Conservation (phyloP, 2,113 vertebrate genomes). For the Actinemys pallida region DNA sequence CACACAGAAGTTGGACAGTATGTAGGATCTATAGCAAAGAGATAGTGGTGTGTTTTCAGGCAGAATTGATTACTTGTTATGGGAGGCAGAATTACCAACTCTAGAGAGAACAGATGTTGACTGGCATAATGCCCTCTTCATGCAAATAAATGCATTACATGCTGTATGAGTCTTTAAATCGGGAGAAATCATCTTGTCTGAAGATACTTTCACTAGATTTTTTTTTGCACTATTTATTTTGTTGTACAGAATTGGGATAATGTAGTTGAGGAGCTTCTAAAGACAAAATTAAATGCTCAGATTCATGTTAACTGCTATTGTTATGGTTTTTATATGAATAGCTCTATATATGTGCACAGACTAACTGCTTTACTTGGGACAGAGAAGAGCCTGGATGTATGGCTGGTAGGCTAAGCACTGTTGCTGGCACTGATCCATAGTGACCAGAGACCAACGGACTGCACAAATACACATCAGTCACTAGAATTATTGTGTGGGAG, state of each 20-base stretch:
- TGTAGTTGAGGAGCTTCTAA: slow-evolving; percentile 63
- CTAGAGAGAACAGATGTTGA: slow-evolving; percentile 75
- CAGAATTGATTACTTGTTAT: slow-evolving; percentile 71
- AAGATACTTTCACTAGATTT: slow-evolving; percentile 58
- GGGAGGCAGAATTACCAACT: slow-evolving; percentile 73
- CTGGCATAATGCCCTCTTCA: slow-evolving; percentile 72
- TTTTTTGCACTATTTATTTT: slow-evolving; percentile 68
- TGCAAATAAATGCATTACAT: slow-evolving; percentile 75
- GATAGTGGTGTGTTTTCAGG: slow-evolving; percentile 68
- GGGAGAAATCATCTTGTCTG: slow-evolving; percentile 67
- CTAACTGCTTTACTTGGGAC: background rate
- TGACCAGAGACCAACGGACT: background rate
- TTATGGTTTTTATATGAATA: background rate
- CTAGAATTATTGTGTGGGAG: background rate
- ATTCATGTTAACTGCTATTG: slow-evolving; percentile 45
- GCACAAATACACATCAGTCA: background rate
- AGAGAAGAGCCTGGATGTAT: background rate
- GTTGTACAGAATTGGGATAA: slow-evolving; percentile 66
- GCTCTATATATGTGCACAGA: background rate
- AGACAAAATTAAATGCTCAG: slow-evolving; percentile 49
- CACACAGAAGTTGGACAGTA: slow-evolving; percentile 32
- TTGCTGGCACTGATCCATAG: background rate
- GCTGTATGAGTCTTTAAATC: slow-evolving; percentile 73
- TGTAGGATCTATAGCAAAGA: slow-evolving; percentile 44
- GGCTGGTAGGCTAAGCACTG: background rate